Conservation (phyloP, 2,888 invertebrate species). For the Hyalella azteca region DNA sequence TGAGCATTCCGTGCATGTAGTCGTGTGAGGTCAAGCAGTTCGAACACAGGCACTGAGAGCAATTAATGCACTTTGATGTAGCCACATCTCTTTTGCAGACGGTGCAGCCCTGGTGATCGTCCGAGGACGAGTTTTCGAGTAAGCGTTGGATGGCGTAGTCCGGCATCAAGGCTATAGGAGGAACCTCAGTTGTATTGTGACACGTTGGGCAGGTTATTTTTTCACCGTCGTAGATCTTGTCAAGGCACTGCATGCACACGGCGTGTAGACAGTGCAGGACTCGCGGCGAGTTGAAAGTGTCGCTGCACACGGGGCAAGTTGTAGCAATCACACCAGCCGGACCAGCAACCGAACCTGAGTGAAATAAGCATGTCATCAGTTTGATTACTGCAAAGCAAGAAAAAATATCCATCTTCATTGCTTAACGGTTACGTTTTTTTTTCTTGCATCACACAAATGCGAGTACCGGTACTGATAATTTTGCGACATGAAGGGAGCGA, state of each 20-base stretch:
- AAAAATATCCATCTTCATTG: too few species aligned
- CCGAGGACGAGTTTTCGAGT: slow-evolving; percentile 63
- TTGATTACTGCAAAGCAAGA: too few species aligned
- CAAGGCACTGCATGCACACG: slow-evolving; percentile 80
- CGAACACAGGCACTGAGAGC: slow-evolving; percentile 92
- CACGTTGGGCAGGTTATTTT: slow-evolving; percentile 79
- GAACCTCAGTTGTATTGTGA: slow-evolving; percentile 65
- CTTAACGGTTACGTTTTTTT: too few species aligned
- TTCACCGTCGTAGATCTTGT: slow-evolving; percentile 70
- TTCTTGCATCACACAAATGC: too few species aligned
- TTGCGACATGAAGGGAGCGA: too few species aligned
- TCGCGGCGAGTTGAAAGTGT: slow-evolving; percentile 76
- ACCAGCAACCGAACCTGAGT: slow-evolving; percentile 54
- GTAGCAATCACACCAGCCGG: slow-evolving; percentile 47
- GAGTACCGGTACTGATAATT: too few species aligned
- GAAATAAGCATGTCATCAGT: too few species aligned
- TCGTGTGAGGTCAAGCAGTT: slow-evolving; percentile 99
- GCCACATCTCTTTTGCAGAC: slow-evolving; percentile 97
- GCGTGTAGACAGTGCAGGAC: slow-evolving; percentile 82
- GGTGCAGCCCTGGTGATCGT: slow-evolving; percentile 71
- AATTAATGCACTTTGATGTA: slow-evolving; percentile 94
- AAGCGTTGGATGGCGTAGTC: slow-evolving; percentile 70
- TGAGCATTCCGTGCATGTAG: slow-evolving; percentile 96
- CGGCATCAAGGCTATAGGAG: slow-evolving; percentile 68
- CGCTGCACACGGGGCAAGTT: slow-evolving; percentile 67